phyloP scores from a whole-genome alignment of 2,113 vertebrate genomes.

The Trichomycterus rosablanca region DNA sequence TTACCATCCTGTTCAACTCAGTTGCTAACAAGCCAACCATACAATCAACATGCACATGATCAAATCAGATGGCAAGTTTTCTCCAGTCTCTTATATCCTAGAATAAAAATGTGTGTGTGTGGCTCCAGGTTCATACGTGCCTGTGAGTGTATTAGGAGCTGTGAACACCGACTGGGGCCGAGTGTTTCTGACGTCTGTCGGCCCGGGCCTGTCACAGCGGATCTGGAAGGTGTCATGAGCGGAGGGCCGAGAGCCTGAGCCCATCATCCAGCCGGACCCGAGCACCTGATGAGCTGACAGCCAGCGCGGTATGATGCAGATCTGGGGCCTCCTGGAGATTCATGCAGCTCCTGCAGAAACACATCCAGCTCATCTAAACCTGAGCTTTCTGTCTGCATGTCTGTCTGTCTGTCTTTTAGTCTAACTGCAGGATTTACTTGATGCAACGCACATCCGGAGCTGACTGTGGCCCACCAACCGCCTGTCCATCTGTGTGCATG shows the following conservation, averaged over 20 bases:
- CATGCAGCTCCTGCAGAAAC: no score
- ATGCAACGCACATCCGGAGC: slow-evolving; percentile 32
- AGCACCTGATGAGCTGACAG: slow-evolving; percentile 66
- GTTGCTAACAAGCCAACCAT: no score
- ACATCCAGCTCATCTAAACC: slow-evolving; percentile 30
- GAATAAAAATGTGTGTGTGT: slow-evolving; percentile 27
- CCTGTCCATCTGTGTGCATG: slow-evolving; percentile 30
- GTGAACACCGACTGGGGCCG: slow-evolving; percentile 52
- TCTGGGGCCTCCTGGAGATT: slow-evolving; percentile 46
- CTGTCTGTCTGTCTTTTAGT: slow-evolving; percentile 48
- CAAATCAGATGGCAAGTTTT: no score
- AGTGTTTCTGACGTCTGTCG: slow-evolving; percentile 63
- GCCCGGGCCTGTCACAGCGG: slow-evolving; percentile 61
- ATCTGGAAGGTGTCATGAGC: slow-evolving; percentile 65
- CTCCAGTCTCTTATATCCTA: no score
- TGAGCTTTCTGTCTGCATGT: slow-evolving; percentile 43
- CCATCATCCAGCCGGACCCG: slow-evolving; percentile 53
- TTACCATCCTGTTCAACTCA: no score
- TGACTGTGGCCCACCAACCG: slow-evolving; percentile 34
- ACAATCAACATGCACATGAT: no score
- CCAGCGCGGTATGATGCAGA: slow-evolving; percentile 50
- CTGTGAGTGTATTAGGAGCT: slow-evolving; percentile 45
- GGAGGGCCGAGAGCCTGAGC: slow-evolving; percentile 49
- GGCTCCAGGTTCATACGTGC: slow-evolving; percentile 17
- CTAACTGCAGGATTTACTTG: slow-evolving; percentile 39